Conservation (phyloP, 1,140 invertebrate genomes). For the Drosophila prosaltans region DNA sequence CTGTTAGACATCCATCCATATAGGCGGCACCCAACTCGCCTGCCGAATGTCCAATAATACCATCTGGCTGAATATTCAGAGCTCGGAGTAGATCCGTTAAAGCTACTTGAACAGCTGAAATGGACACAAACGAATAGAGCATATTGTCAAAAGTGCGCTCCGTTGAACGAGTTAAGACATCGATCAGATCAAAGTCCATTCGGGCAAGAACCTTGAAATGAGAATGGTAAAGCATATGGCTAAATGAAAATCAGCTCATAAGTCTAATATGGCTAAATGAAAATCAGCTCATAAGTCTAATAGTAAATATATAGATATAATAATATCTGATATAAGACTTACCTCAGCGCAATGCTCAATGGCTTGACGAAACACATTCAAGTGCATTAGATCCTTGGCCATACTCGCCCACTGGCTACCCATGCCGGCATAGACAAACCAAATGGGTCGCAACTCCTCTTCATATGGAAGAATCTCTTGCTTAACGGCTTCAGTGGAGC, state of each 20-base stretch:
- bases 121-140: slow-evolving; percentile 94
- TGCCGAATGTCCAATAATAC: slow-evolving; percentile 97
- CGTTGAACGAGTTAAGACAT: slow-evolving; percentile 90
- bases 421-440: slow-evolving; percentile 98
- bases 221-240: background rate
- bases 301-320: too few relatives aligned
- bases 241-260: slow-evolving; percentile 84
- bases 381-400: slow-evolving; percentile 91
- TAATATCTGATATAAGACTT: slow-evolving; percentile 61
- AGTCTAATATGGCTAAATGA: slow-evolving; percentile 26
- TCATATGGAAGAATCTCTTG: slow-evolving; percentile 80
- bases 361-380: slow-evolving; percentile 91
- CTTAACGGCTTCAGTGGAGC: slow-evolving; percentile 64
- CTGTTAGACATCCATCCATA: slow-evolving; percentile 96
- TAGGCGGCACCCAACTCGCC: slow-evolving; percentile 97
- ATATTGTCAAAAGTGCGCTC: slow-evolving; percentile 91
- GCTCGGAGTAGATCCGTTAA: slow-evolving; percentile 92
- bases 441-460: slow-evolving; percentile 90
- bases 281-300: slow-evolving; percentile 84
- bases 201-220: slow-evolving; percentile 39
- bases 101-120: slow-evolving; percentile 97
- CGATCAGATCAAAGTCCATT: slow-evolving; percentile 91
- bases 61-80: slow-evolving; percentile 93
- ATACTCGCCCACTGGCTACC: slow-evolving; percentile 98
- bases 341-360: slow-evolving; percentile 89